Percentiles rank a stretch among this genome's conserved stretches.
phyloP scores from a whole-genome alignment of 2,797 vertebrate genomes.

The Sebastes kiyomatsui region DNA sequence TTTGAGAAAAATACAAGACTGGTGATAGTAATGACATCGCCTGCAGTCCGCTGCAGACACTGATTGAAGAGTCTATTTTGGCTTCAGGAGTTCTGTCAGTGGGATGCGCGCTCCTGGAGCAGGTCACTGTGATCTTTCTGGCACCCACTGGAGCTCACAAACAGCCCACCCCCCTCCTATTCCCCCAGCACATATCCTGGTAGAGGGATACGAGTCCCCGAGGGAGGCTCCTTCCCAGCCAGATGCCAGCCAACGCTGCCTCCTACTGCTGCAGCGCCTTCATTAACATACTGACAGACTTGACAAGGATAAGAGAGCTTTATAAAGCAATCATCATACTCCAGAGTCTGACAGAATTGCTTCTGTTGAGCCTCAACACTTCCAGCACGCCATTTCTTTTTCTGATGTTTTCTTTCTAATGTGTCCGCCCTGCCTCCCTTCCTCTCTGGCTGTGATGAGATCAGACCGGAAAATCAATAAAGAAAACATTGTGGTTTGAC shows the following conservation, averaged over 20 bases:
- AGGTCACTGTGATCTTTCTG: constrained; percentile 79
- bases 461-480: constrained; percentile 73
- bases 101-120: constrained; percentile 57
- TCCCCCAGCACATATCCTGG: constrained; percentile 46
- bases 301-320: constrained; percentile 51
- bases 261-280: constrained; percentile 57
- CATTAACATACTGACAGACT: constrained; percentile 70
- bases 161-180: constrained; percentile 39
- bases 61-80: constrained; percentile 76
- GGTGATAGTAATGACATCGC: constrained; percentile 72
- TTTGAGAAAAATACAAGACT: constrained; percentile 70
- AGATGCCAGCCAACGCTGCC: constrained; percentile 52
- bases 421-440: constrained; percentile 27
- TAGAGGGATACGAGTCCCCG: constrained; percentile 49
- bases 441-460: constrained; percentile 53
- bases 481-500: constrained; percentile 72
- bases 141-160: constrained; percentile 61
- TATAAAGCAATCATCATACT: constrained; percentile 52
- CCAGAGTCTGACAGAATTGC: constrained; percentile 46
- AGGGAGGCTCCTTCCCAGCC: constrained; percentile 54
- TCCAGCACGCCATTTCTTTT: constrained; percentile 58
- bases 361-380: constrained; percentile 50
- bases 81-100: constrained; percentile 74
- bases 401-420: constrained; percentile 57
- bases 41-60: constrained; percentile 56